Conservation (phyloP, 1,140 invertebrate species). For the Macrocentrus cingulum region DNA sequence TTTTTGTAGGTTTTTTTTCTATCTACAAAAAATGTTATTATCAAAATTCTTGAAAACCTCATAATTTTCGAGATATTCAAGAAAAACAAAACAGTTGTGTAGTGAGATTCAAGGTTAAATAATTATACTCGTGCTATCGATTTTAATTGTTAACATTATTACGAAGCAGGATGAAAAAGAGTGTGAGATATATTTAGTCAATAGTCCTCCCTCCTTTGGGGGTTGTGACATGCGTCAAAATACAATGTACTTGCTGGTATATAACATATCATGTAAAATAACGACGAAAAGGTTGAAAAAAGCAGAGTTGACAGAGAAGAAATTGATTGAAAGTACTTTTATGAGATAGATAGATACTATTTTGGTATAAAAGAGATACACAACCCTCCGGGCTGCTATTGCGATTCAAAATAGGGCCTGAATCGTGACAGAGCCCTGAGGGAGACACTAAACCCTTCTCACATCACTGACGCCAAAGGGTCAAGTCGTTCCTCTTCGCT, state of each 20-base stretch:
- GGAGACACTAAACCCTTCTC: constrained; percentile 14
- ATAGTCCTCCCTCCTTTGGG: not conserved
- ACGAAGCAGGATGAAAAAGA: not conserved
- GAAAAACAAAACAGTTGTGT: too few relatives aligned
- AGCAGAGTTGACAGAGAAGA: not conserved
- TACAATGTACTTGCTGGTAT: constrained; percentile 19
- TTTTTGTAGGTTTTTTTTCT: too few relatives aligned
- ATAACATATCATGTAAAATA: constrained; percentile 19
- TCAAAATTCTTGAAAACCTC: too few relatives aligned
- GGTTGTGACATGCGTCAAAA: not conserved
- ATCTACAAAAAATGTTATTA: too few relatives aligned
- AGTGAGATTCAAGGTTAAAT: too few relatives aligned
- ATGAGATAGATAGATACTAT: constrained; percentile 31
- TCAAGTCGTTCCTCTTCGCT: constrained; percentile 28
- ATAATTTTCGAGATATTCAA: too few relatives aligned
- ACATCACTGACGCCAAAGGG: constrained; percentile 27
- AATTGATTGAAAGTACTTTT: constrained; percentile 29
- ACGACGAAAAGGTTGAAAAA: not conserved
- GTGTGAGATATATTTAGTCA: not conserved
- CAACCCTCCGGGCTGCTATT: constrained; percentile 18
- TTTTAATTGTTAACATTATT: too few relatives aligned
- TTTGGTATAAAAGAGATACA: constrained; percentile 27
- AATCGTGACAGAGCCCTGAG: constrained; percentile 25
- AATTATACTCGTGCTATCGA: too few relatives aligned
- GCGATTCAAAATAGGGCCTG: constrained; percentile 34